These are phyloP conservation scores for Oreochromis grahami DNA, from an alignment of 2,797 vertebrate species.

Conservation along the genomic window DNA sequence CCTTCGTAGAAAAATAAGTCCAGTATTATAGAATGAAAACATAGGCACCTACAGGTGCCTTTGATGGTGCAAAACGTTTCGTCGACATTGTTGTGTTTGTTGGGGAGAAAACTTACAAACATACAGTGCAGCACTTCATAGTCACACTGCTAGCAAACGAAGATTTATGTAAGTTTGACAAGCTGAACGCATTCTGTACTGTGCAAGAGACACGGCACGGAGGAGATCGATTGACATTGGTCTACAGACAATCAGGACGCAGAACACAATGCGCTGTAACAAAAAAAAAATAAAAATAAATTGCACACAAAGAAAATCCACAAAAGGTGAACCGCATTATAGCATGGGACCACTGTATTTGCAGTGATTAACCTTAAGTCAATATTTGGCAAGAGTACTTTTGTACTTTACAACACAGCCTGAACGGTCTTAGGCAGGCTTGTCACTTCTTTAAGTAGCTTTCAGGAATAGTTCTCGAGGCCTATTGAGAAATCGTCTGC, in stretches of 20 bases:
- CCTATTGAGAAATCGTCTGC: neutral
- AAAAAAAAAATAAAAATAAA: neutral
- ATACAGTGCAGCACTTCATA: neutral
- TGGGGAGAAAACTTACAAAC: neutral
- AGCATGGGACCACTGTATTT: neutral
- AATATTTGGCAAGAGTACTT: neutral
- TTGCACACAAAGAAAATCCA: neutral
- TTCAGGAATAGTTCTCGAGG: neutral
- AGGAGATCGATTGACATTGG: neutral
- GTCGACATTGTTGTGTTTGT: neutral
- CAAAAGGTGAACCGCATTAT: neutral
- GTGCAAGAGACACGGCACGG: neutral
- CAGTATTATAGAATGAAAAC: neutral
- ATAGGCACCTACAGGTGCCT: neutral
- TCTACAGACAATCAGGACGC: neutral
- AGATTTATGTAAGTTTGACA: neutral
- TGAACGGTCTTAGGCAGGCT: neutral
- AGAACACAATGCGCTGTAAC: neutral
- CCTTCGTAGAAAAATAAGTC: neutral
- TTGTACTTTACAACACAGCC: neutral
- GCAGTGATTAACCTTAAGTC: neutral
- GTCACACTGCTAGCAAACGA: neutral
- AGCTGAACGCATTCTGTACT: neutral
- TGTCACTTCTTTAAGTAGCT: neutral
- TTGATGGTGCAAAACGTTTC: neutral